Evolutionary conservation across 2,113 vertebrate genomes (phyloP).

Genomic region (Grus americana): DNA sequence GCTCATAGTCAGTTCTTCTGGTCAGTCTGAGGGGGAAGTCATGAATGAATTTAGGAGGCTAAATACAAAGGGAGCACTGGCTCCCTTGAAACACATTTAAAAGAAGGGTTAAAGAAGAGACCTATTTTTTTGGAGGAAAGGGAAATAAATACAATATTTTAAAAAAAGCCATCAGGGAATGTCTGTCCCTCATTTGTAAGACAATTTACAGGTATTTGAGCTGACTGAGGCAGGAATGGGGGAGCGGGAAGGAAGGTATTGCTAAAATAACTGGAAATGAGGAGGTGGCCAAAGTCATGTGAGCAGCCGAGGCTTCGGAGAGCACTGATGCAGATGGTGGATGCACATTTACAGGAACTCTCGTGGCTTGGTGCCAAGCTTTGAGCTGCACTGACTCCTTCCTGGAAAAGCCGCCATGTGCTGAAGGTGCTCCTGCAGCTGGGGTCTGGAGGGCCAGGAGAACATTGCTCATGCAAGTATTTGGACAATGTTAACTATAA

Average conservation of each 20-base stretch:
- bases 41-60: neutral
- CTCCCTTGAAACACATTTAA: neutral
- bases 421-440: neutral
- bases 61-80: neutral
- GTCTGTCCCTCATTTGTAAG: neutral
- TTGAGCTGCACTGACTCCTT: neutral
- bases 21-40: neutral
- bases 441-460: neutral
- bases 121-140: neutral
- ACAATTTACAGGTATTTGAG: neutral
- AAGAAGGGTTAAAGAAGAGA: neutral
- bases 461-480: neutral
- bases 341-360: neutral
- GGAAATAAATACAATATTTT: neutral
- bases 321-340: rapidly evolving
- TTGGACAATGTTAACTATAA: neutral
- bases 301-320: neutral
- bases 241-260: neutral
- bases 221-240: neutral
- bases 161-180: neutral
- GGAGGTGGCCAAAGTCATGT: neutral
- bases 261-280: neutral
- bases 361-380: rapidly evolving
- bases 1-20: neutral
- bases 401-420: neutral